Conservation (phyloP, 2,797 vertebrate species). For the Monodelphis domestica region DNA sequence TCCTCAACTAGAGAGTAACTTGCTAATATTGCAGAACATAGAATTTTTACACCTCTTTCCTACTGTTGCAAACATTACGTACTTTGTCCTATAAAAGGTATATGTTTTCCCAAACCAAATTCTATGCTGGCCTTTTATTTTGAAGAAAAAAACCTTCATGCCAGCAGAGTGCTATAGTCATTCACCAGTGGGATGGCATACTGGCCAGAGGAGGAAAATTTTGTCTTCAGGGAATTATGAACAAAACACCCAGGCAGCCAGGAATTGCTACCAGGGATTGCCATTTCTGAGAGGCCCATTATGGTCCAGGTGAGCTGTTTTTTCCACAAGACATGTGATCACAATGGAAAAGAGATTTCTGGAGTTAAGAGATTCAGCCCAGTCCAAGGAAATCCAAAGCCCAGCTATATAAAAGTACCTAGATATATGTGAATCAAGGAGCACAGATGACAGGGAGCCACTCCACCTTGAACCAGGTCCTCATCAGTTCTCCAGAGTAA, state of each 20-base stretch:
- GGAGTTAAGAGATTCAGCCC: background rate
- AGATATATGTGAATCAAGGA: background rate
- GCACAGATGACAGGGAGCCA: fast-evolving
- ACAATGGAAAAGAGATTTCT: background rate
- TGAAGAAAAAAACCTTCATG: conserved; percentile 16
- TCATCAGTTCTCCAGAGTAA: background rate
- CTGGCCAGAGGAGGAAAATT: conserved; percentile 1
- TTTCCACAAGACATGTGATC: background rate
- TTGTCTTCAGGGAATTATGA: background rate
- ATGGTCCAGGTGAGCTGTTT: conserved; percentile 9
- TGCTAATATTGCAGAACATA: conserved; percentile 21
- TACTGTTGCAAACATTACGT: background rate
- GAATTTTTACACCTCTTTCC: conserved; percentile 46
- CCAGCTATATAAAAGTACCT: background rate
- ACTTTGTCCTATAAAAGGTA: background rate
- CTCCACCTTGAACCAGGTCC: fast-evolving
- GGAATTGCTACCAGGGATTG: background rate
- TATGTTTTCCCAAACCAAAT: conserved; percentile 43
- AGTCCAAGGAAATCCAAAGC: background rate
- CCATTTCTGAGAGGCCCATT: conserved; percentile 12
- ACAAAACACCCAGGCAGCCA: background rate
- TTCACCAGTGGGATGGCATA: background rate
- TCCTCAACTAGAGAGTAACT: background rate
- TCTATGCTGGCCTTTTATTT: conserved; percentile 49
- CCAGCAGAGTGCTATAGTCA: background rate